Evolutionary conservation across 2,797 vertebrate species (phyloP).

Genomic region (Anniella stebbinsi): DNA sequence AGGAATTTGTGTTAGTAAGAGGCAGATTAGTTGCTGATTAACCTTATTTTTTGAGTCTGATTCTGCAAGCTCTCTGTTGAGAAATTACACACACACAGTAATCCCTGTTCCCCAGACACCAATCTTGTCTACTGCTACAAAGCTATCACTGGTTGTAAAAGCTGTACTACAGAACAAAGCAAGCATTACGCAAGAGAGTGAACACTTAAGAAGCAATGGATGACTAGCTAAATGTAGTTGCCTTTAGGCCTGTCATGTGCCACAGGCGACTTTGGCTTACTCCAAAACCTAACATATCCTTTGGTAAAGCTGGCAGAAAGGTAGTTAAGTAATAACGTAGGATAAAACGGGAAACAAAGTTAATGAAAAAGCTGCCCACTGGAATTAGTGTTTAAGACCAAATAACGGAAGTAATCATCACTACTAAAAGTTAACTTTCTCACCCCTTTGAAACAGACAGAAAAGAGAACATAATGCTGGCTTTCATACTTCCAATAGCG

Average conservation of each 20-base stretch:
- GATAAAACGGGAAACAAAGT: not conserved
- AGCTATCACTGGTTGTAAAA: not conserved
- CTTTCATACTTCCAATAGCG: not conserved
- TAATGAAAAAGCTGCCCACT: not conserved
- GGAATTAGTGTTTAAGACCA: not conserved
- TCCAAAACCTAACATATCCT: not conserved
- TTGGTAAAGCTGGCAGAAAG: not conserved
- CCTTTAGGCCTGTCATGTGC: not conserved
- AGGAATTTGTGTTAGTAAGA: conserved; percentile 35
- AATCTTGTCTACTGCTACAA: conserved; percentile 23
- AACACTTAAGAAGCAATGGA: not conserved
- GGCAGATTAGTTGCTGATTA: not conserved
- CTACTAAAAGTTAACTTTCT: not conserved
- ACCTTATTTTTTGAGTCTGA: conserved; percentile 1
- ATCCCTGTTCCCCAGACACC: conserved; percentile 51
- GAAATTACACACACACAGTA: conserved; percentile 53
- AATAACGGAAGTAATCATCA: not conserved
- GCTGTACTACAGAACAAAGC: not conserved
- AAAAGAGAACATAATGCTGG: not conserved
- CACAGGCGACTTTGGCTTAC: not conserved
- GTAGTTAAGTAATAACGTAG: not conserved
- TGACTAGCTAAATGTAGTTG: not conserved
- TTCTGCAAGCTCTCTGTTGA: not conserved
- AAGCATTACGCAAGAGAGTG: not conserved
- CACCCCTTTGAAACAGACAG: not conserved